phyloP scores from a whole-genome alignment of 2,797 vertebrate species.

The Melopsittacus undulatus region DNA sequence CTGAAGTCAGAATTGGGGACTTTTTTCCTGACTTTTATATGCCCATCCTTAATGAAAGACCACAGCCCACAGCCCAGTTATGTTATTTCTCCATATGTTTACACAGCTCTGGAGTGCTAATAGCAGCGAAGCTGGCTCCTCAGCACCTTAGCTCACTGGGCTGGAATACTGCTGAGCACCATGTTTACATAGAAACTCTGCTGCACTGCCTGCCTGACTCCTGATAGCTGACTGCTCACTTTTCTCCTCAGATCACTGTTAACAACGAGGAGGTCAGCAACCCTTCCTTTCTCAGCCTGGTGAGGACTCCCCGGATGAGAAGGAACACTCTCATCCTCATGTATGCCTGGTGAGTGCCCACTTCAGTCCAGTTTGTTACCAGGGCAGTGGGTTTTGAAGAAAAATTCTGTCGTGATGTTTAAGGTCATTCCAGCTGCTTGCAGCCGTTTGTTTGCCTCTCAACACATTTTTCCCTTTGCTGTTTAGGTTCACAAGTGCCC shows the following conservation, averaged over 20 bases:
- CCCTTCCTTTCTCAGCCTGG: constrained; percentile 84
- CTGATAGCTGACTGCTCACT: neutral
- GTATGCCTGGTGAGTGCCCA: constrained; percentile 88
- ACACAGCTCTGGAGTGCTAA: neutral
- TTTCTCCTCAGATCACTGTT: constrained; percentile 78
- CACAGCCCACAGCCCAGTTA: neutral
- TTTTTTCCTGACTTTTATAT: neutral
- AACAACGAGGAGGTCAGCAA: constrained; percentile 75
- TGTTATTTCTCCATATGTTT: neutral
- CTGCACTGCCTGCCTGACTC: neutral
- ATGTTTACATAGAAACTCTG: neutral
- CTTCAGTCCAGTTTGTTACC: too few species aligned
- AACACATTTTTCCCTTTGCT: neutral
- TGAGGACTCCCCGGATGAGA: constrained; percentile 90
- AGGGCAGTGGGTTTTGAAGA: neutral
- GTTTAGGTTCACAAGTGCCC: constrained; percentile 90
- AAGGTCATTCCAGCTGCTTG: neutral
- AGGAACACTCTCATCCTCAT: constrained; percentile 90
- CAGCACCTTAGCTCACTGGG: neutral
- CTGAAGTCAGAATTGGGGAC: neutral
- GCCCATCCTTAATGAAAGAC: neutral
- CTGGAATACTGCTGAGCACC: neutral
- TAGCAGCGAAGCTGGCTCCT: neutral
- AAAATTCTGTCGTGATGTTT: neutral
- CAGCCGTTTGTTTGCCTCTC: neutral